Base-by-base conservation (phyloP, 2,797 vertebrate species). In the Falco novaeseelandiae region DNA sequence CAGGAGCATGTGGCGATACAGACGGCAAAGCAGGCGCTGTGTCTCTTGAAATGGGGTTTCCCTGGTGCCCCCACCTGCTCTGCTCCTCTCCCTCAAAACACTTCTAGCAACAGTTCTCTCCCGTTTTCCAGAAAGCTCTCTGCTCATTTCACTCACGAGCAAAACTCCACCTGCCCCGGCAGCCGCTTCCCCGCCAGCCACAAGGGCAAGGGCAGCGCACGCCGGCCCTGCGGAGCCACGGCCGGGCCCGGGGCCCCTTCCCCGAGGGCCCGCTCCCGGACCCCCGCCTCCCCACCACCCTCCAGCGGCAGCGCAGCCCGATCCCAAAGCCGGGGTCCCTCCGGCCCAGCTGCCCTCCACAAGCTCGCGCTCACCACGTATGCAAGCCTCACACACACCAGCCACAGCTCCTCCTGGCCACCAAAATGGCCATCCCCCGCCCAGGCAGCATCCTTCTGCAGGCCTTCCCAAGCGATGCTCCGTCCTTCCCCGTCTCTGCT, bases 1-100 rank as follows among this genome's bases (percentile, higher is more conserved):
- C 34, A n/a, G 38, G 15, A 57, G 32, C 1, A 0, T 0, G 0
- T 3, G 14, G 27, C 1, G 2, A 72, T 20, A 25, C 3, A 10
- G 27, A 36, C 12, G 21, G 32, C 12, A 79, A 38, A 51, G 8
- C 36, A 52, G 52, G 12, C 32, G 66, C 8, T 14, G 18, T 4
- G 1, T 9, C 0, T 5, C 29, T 25, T 22, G 3, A n/a, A 52
- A 71, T 0, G 2, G 2, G 4, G 2, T 6, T 30, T 73, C 79
- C 44, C 51, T 38, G 12, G 2, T 16, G 10, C 55, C 14, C 62
- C 36, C 36, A 42, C 10, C 22, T 40, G 29, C 5, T 44, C 66
- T 71, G 38, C 29, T 83, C 19, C 44, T 67, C 20, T 54, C 13
- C 19, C 30, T 71, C 57, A 73, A 18, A 83, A 66, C 6, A 29